Evolutionary conservation across 2,888 invertebrate genomes (phyloP), one percentile per base, ranked within the genome.

Genomic region (Oscheius sp.): DNA sequence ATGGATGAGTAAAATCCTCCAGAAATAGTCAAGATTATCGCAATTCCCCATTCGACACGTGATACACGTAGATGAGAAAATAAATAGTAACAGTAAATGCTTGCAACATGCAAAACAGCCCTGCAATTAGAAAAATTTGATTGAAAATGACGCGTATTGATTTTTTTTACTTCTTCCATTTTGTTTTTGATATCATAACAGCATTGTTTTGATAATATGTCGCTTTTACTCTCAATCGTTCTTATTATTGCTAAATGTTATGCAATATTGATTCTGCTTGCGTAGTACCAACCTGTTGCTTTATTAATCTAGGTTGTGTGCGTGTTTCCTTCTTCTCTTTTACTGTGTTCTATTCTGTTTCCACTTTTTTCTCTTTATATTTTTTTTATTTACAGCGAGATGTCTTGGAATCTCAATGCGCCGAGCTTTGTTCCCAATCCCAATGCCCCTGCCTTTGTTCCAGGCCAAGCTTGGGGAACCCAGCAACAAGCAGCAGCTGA

Each of bases 381-480:
- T 12, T 12, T 45, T 45, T 45, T 45, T 45, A 12, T 52, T 52
- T 52, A 16, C 9, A 18, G 53, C 27, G 16, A 5, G 21, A 59
- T 59, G 59, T 35, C 35, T 25, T 81, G 81, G 81, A 87, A 87
- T 72, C 74, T 81, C 25, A 82, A 86, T 73, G 87, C 87, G 0
- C 63, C 83, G 0, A 69, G 80, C 16, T 87, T 87, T 64, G 83
- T 86, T 12, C 87, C 87, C 13, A 87, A 86, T 66, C 75, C 73
- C 21, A 83, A 81, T 53, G 87, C 87, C 0, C 74, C 74, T 1
- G 73, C 80, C 1, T 87, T 87, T 63, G 87, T 87, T 16, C 87
- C 87, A 12, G 87, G 86, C 2, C 78, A 82, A 56, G 58, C 46
- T 9, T 79, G 78, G 52, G 21, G 25, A 18, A 74, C 76, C 1